Conservation (phyloP, 1,140 invertebrate genomes). For the Hypothenemus hampei region DNA sequence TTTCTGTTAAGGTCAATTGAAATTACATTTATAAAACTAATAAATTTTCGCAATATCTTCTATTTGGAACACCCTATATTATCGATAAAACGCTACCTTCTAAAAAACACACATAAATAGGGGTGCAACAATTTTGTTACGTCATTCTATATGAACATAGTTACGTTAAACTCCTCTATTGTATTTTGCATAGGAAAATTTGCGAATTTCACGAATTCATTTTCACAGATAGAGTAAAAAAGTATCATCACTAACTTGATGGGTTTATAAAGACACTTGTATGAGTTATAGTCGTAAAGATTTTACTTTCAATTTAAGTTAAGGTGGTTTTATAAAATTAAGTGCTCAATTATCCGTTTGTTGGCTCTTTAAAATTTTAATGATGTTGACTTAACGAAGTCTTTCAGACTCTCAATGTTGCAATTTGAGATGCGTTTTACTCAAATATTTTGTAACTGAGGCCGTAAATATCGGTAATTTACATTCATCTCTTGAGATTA, state of each 20-base stretch:
- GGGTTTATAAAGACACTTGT: constrained; percentile 13
- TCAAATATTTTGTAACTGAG: constrained; percentile 11
- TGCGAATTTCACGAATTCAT: not conserved
- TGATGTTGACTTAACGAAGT: constrained; percentile 11
- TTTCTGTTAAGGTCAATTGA: too few species aligned
- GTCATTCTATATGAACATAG: too few species aligned
- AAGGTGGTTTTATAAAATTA: constrained; percentile 7
- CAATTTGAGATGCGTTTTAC: constrained; percentile 12
- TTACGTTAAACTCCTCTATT: too few species aligned
- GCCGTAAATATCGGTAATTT: constrained; percentile 11
- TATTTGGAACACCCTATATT: too few species aligned
- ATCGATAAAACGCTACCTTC: too few species aligned
- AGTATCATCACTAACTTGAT: not conserved
- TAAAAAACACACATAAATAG: too few species aligned
- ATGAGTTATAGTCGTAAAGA: constrained; percentile 5
- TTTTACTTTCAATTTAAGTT: constrained; percentile 8
- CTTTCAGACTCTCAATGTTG: constrained; percentile 10
- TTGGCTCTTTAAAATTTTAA: constrained; percentile 14
- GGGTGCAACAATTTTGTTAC: too few species aligned
- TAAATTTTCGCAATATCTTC: too few species aligned
- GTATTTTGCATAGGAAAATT: not conserved
- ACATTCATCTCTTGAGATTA: constrained; percentile 3
- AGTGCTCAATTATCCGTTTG: constrained; percentile 15
- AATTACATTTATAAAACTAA: too few species aligned
- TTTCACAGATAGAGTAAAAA: not conserved